Evolutionary conservation across 1,140 invertebrate species (phyloP).

Genomic region (Caenorhabditis elegans): WBcel235 BX284603.4:6145501-6146000

Average conservation of each 20-base stretch:
- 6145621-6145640: background rate
- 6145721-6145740: too few relatives aligned
- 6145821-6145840: too few relatives aligned
- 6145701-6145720: background rate
- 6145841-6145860: too few relatives aligned
- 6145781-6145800: too few relatives aligned
- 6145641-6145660: background rate
- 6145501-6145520: background rate
- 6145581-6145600: background rate
- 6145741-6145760: too few relatives aligned
- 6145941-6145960: background rate
- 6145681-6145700: background rate
- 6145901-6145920: too few relatives aligned
- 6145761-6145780: too few relatives aligned
- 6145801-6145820: too few relatives aligned
- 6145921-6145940: too few relatives aligned
- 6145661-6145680: background rate
- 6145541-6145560: background rate
- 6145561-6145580: background rate
- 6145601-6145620: background rate
- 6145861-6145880: too few relatives aligned
- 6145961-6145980: background rate
- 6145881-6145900: too few relatives aligned
- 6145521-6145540: background rate
- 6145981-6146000: background rate